Evolutionary conservation across 2,888 invertebrate genomes (phyloP).

Genomic region (Watsonalla cultraria): DNA sequence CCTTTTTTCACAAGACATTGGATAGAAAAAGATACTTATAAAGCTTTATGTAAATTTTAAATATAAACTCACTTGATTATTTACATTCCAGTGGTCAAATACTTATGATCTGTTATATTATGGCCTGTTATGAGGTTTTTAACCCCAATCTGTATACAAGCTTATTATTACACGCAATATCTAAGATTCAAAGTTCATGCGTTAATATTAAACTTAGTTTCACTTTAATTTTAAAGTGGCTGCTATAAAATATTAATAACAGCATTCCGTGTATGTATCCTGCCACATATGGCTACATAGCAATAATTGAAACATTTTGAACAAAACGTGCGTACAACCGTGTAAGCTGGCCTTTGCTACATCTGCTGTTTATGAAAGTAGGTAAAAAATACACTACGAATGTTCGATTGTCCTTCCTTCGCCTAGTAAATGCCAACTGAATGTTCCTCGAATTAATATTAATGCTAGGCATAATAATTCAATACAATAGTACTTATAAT

Average conservation of each 20-base stretch:
- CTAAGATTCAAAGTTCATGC: not conserved
- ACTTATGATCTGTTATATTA: too few relatives aligned
- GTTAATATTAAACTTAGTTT: not conserved
- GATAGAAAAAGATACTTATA: too few relatives aligned
- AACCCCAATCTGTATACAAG: not conserved
- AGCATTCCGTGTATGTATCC: constrained; percentile 9
- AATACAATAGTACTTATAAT: not conserved
- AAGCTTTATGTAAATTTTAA: too few relatives aligned
- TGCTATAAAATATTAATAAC: not conserved
- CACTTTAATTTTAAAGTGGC: not conserved
- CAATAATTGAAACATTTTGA: constrained; percentile 57
- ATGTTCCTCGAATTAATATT: constrained; percentile 28
- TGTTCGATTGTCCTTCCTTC: constrained; percentile 40
- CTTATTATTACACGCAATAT: not conserved
- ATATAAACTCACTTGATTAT: too few relatives aligned
- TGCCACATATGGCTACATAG: constrained; percentile 29
- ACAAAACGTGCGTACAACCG: constrained; percentile 34
- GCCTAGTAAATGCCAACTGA: constrained; percentile 37
- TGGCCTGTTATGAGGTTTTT: too few relatives aligned
- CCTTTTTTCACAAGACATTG: too few relatives aligned
- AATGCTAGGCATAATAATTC: not conserved
- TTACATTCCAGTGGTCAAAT: too few relatives aligned
- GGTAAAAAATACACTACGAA: constrained; percentile 32
- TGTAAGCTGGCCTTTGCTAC: constrained; percentile 57
- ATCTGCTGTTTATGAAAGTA: constrained; percentile 60